Percentiles rank a stretch among this genome's conserved stretches.
These are phyloP conservation scores for Thelaira solivaga DNA, from an alignment of 2,888 invertebrate genomes.

Conservation along the genomic window DNA sequence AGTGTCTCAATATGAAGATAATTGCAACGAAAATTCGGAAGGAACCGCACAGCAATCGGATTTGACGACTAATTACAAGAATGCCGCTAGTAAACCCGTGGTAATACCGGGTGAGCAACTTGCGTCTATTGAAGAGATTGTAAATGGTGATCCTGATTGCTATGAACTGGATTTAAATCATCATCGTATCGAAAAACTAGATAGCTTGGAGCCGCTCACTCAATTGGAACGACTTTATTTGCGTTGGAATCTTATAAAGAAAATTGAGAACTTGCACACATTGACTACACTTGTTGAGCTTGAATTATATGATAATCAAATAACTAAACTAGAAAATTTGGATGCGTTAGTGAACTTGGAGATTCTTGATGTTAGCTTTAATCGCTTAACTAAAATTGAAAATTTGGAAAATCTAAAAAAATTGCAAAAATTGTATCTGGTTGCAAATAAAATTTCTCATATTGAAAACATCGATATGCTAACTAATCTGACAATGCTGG, in stretches of 20 bases:
- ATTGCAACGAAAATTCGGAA: not conserved
- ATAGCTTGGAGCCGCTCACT: slow-evolving; percentile 87
- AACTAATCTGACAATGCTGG: slow-evolving; percentile 87
- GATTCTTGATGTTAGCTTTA: slow-evolving; percentile 95
- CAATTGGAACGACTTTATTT: slow-evolving; percentile 88
- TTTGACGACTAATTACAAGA: slow-evolving; percentile 21
- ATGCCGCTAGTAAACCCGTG: slow-evolving; percentile 2
- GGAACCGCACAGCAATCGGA: slow-evolving; percentile 3
- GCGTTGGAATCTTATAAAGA: slow-evolving; percentile 96
- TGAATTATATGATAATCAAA: slow-evolving; percentile 98
- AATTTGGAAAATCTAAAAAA: slow-evolving; percentile 87
- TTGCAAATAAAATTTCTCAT: slow-evolving; percentile 91
- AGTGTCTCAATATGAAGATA: not conserved
- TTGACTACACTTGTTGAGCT: slow-evolving; percentile 89
- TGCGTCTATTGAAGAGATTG: slow-evolving; percentile 73
- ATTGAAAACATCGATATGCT: slow-evolving; percentile 93
- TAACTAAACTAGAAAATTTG: slow-evolving; percentile 93
- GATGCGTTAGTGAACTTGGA: slow-evolving; percentile 91
- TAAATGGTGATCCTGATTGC: slow-evolving; percentile 75
- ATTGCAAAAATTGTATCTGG: slow-evolving; percentile 89
- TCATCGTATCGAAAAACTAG: slow-evolving; percentile 88
- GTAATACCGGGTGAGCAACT: slow-evolving; percentile 64
- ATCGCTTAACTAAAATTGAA: slow-evolving; percentile 91
- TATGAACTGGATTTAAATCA: slow-evolving; percentile 90
- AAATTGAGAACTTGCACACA: slow-evolving; percentile 91